Evolutionary conservation across 2,888 invertebrate genomes (phyloP).

Genomic region (Rosalia funebris): DNA sequence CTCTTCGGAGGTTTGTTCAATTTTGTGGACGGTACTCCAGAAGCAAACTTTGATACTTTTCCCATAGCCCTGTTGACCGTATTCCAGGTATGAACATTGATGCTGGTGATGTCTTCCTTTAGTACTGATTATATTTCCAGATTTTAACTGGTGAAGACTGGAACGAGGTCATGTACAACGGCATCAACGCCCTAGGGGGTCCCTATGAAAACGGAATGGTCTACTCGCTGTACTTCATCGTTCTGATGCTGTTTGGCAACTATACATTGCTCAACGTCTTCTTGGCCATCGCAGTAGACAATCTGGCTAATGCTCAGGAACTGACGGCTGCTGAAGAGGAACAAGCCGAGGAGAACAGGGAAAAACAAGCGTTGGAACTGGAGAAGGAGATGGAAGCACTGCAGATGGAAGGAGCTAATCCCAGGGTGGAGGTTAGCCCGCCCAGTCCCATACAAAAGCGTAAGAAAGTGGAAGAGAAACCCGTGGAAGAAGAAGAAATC

Average conservation of each 20-base stretch:
- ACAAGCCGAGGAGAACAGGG: slow-evolving; percentile 94
- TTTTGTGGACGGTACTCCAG: slow-evolving; percentile 90
- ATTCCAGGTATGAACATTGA: slow-evolving; percentile 88
- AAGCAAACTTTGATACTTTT: slow-evolving; percentile 99
- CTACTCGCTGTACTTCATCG: slow-evolving; percentile 98
- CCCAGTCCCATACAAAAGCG: slow-evolving; percentile 67
- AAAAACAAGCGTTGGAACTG: slow-evolving; percentile 90
- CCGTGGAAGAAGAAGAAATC: slow-evolving; percentile 86
- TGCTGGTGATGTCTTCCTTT: background rate
- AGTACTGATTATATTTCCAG: slow-evolving; percentile 67
- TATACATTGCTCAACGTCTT: slow-evolving; percentile 99
- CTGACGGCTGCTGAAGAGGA: slow-evolving; percentile 99
- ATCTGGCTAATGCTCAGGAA: slow-evolving; percentile 99
- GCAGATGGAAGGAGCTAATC: slow-evolving; percentile 78
- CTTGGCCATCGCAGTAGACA: slow-evolving; percentile 99
- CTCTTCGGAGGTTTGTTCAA: slow-evolving; percentile 98
- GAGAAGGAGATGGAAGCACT: slow-evolving; percentile 95
- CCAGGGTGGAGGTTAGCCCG: slow-evolving; percentile 75
- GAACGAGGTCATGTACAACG: slow-evolving; percentile 99
- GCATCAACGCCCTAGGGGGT: slow-evolving; percentile 96
- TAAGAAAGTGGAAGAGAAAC: slow-evolving; percentile 82
- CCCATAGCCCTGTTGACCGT: slow-evolving; percentile 99
- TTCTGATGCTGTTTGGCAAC: slow-evolving; percentile 99
- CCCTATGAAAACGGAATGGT: slow-evolving; percentile 93
- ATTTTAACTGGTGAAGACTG: slow-evolving; percentile 99